Conservation (phyloP, 1,140 invertebrate species). For the Cryptotermes secundus region DNA sequence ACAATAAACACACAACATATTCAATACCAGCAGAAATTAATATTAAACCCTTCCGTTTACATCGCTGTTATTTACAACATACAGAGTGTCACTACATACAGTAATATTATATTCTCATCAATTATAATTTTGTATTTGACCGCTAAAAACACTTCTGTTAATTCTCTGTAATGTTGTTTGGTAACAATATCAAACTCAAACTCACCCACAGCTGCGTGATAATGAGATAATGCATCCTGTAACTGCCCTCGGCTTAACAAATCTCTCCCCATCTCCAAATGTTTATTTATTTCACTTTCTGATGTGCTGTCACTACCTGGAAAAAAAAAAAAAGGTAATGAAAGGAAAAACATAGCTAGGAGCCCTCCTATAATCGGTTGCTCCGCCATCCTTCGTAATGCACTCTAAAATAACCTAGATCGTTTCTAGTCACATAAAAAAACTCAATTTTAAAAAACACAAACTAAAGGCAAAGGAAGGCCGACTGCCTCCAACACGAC, state of each 20-base stretch:
- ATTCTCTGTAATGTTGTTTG: too few relatives aligned
- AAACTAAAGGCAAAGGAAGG: neutral
- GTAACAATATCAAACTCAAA: constrained; percentile 44
- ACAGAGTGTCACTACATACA: too few relatives aligned
- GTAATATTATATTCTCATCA: too few relatives aligned
- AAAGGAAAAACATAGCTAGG: too few relatives aligned
- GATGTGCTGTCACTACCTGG: constrained; percentile 62
- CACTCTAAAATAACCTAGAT: too few relatives aligned
- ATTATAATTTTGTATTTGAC: too few relatives aligned
- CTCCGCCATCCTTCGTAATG: too few relatives aligned
- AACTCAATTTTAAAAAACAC: neutral
- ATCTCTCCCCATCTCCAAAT: constrained; percentile 90
- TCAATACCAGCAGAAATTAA: too few relatives aligned
- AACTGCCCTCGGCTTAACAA: constrained; percentile 89
- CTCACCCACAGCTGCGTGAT: constrained; percentile 96
- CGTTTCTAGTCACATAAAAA: neutral
- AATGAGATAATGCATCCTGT: constrained; percentile 94
- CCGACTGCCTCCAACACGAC: neutral
- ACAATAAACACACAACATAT: too few relatives aligned
- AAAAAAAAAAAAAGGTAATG: constrained; percentile 39
- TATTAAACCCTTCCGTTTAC: too few relatives aligned
- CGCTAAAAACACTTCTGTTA: too few relatives aligned
- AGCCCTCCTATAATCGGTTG: neutral
- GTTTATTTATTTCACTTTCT: constrained; percentile 82
- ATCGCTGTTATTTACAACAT: too few relatives aligned